Evolutionary conservation across 1,140 invertebrate species (phyloP), one percentile per base, ranked within the genome.

Genomic region (Drosophila sechellia): DNA sequence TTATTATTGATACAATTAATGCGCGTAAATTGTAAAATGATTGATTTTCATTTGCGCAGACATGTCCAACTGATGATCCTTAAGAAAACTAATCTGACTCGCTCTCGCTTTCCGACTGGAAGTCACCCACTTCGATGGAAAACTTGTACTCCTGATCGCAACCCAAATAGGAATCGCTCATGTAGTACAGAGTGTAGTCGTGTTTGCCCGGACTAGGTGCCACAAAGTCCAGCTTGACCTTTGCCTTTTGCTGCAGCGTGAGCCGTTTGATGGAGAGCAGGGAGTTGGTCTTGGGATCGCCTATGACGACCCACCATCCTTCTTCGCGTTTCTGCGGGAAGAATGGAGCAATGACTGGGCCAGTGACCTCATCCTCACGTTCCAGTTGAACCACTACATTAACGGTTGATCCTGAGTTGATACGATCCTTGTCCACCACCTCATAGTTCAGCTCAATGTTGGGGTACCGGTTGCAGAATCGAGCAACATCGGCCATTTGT

Each of bases 301-400:
- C 98, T 87, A 99, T 98, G 15, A 99, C 98, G 5, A 99, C 97
- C 98, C 99, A 99, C 99, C 99, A 99, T 40, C 98, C 98, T 94
- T 99, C 99, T 93, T 99, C 99, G 49, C 98, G 95, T 95, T 99
- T 99, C 95, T 97, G 97, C 43, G 99, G 98, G 94, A 99, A 99
- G 93, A 98, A 97, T 0, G 99, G 99, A 15, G 99, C 99, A 64
- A 99, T 97, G 5, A 99, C 98, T 0, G 98, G 98, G 0, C 98
- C 98, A 1, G 96, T 96, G n/a, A 98, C 95, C 93, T 99, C 98
- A 93, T 99, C 98, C 92, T 99, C 99, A 68, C 99, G 94, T 92
- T 99, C 98, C 56, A 99, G 92, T 48, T 97, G 95, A 3, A 99
- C 98, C n/a, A 95, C 94, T 5, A 99, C 96, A 93, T 97, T 96